Base-by-base conservation (phyloP, 2,888 invertebrate species). In the Amphipyra tragopoginis region DNA sequence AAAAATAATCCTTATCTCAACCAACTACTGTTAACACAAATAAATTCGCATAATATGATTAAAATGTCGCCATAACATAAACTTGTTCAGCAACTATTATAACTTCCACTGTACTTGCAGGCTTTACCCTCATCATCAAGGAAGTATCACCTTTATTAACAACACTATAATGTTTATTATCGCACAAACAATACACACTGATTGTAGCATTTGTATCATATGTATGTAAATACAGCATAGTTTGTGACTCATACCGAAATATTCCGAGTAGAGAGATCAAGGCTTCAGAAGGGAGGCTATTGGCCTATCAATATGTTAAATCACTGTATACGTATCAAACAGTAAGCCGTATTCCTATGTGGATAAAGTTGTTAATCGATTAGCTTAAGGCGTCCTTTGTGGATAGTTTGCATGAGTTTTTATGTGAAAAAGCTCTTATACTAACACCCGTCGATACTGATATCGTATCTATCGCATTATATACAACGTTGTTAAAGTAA, bases 281-380 rank as follows among this genome's bases (percentile, higher is more conserved):
- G 89, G 88, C 76, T 86, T 83, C 80, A 57, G 70, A 77, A 80
- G 77, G 83, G 81, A 82, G 88, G 88, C 81, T 85, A 86, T 86
- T 87, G 88, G 85, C 89, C 90, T 89, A 86, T 82, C 83, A 79
- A 79, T 80, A 78, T 72, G 69, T 74, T 72, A 74, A 72, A 77
- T 68, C 72, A 64, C 42, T 68, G 52, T 59, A 38, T 47, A 65
- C 56, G 43, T 52, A 62, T 34, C 40, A 50, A 49, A 76, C 39
- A 62, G 14, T 61, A 58, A 58, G 65, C 79, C 57, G 59, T 80
- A 78, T 54, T 34, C 10, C 9, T 26, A n/a, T 2, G 5, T 7
- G 0, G 34, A 45, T 75, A 78, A 69, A 66, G 76, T 67, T 34
- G 51, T 68, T 55, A 69, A 65, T 79, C 29, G 58, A 67, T 71